Conservation (phyloP, 2,797 vertebrate genomes). For the Neoniphon sammara region DNA sequence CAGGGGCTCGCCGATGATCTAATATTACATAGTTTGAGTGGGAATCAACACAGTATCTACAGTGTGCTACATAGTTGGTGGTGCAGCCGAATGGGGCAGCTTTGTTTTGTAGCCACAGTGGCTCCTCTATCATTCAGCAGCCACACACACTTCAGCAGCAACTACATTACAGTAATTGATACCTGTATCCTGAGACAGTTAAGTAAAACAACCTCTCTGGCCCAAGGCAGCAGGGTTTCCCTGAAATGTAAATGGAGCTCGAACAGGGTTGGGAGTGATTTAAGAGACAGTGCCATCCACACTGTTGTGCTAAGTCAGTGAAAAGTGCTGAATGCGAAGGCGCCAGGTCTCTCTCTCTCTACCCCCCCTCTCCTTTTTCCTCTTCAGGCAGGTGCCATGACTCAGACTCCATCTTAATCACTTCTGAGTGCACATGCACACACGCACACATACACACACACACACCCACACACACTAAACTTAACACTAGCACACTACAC, state of each 20-base stretch:
- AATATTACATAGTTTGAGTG: background rate
- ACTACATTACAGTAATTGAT: constrained; percentile 74
- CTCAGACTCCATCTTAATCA: constrained; percentile 74
- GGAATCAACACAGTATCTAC: background rate
- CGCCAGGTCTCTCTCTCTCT: constrained; percentile 53
- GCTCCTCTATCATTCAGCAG: constrained; percentile 44
- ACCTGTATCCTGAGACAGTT: constrained; percentile 74
- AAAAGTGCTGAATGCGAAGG: constrained; percentile 75
- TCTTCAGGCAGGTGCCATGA: constrained; percentile 70
- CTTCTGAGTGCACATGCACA: constrained; percentile 55
- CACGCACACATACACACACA: background rate
- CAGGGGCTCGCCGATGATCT: background rate
- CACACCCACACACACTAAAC: background rate
- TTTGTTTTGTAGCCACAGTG: constrained; percentile 17
- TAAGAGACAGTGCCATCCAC: constrained; percentile 74
- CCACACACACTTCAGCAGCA: constrained; percentile 39
- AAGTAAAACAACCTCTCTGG: constrained; percentile 76
- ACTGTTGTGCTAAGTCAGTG: constrained; percentile 73
- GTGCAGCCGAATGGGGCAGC: constrained; percentile 8
- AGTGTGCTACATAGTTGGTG: background rate
- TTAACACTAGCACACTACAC: background rate
- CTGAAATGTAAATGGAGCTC: constrained; percentile 76
- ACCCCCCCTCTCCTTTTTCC: constrained; percentile 56
- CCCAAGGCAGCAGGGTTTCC: constrained; percentile 72
- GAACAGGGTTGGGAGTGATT: constrained; percentile 76